Conservation (phyloP, 2,113 vertebrate genomes). For the Varanus komodoensis region DNA sequence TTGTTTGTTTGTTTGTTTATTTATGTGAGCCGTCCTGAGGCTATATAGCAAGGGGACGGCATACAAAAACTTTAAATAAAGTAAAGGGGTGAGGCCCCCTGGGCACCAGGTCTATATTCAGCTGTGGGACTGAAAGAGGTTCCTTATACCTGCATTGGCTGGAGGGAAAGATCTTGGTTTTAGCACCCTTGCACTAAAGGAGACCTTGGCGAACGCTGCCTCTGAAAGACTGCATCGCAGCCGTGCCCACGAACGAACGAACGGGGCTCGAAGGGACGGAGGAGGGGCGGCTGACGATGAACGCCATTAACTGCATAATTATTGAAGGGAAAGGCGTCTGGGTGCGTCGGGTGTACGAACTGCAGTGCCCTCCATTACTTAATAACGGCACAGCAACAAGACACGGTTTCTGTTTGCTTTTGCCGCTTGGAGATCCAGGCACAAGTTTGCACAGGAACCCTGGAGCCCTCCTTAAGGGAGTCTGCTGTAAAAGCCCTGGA, state of each 20-base stretch:
- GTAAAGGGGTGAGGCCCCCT: too few species aligned
- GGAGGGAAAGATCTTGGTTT: neutral
- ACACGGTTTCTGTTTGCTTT: neutral
- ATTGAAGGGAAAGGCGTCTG: neutral
- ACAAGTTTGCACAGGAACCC: too few species aligned
- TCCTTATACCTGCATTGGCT: neutral
- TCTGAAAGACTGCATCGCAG: neutral
- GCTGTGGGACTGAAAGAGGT: too few species aligned
- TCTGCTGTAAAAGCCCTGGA: neutral
- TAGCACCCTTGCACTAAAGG: neutral
- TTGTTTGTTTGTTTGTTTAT: too few species aligned
- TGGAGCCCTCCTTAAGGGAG: neutral
- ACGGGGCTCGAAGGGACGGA: neutral
- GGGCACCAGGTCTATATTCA: too few species aligned
- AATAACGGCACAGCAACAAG: neutral
- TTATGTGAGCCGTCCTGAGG: too few species aligned
- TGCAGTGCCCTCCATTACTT: neutral
- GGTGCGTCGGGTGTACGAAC: too few species aligned
- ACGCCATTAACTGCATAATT: neutral
- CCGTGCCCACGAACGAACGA: too few species aligned
- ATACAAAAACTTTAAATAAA: too few species aligned
- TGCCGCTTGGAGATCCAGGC: neutral
- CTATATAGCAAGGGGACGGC: too few species aligned
- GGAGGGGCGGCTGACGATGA: neutral
- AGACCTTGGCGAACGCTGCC: neutral